Evolutionary conservation across 2,888 invertebrate species (phyloP).

Genomic region (Gryllus longicercus): DNA sequence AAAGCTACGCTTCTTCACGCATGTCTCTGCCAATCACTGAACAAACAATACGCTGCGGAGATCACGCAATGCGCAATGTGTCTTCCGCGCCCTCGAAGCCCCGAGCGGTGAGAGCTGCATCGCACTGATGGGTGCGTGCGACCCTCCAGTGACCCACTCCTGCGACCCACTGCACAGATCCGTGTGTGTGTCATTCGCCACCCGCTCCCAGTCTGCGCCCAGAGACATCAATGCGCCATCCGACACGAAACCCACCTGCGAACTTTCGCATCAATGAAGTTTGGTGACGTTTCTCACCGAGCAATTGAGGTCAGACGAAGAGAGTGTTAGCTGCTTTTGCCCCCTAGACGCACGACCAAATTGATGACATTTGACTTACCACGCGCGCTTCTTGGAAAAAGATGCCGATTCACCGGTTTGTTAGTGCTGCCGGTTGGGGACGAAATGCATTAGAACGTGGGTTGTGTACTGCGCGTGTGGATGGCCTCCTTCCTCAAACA

Average conservation of each 20-base stretch:
- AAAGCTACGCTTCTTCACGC: too few relatives aligned
- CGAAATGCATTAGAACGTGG: too few relatives aligned
- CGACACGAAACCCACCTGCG: not conserved
- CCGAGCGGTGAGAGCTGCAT: too few relatives aligned
- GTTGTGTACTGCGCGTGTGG: too few relatives aligned
- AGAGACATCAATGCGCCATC: not conserved
- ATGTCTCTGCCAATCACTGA: too few relatives aligned
- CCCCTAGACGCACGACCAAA: not conserved
- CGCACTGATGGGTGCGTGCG: not conserved
- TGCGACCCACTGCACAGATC: not conserved
- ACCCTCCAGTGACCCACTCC: not conserved
- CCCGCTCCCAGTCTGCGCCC: not conserved
- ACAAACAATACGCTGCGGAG: too few relatives aligned
- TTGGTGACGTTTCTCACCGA: not conserved
- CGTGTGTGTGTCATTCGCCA: not conserved
- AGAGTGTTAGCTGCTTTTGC: not conserved
- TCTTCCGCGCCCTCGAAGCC: too few relatives aligned
- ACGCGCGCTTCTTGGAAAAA: not conserved
- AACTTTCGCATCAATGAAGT: not conserved
- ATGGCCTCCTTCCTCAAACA: too few relatives aligned
- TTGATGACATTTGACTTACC: not conserved
- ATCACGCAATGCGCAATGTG: too few relatives aligned
- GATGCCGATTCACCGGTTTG: not conserved
- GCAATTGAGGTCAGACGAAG: not conserved
- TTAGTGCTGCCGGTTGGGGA: too few relatives aligned